Evolutionary conservation across 2,888 invertebrate genomes (phyloP).

Genomic region (Stenoptilia bipunctidactyla): DNA sequence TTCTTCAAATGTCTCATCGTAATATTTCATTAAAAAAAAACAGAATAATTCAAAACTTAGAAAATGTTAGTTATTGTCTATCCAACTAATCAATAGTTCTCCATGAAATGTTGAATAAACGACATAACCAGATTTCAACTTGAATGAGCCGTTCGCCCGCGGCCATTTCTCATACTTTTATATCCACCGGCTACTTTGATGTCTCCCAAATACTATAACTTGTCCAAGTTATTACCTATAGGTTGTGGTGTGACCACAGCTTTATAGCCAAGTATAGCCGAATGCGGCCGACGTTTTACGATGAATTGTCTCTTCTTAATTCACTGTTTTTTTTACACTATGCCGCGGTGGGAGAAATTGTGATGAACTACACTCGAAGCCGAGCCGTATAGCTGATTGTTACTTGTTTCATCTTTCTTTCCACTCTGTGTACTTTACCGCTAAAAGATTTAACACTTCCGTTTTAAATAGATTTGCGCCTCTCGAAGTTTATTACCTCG

Average conservation of each 20-base stretch:
- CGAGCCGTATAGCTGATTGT: too few relatives aligned
- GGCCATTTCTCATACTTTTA: slow-evolving; percentile 58
- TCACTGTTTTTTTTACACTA: slow-evolving; percentile 14
- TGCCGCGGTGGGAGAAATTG: slow-evolving; percentile 14
- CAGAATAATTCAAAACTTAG: too few relatives aligned
- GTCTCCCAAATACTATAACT: slow-evolving; percentile 64
- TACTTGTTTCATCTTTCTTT: not conserved
- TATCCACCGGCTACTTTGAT: slow-evolving; percentile 61
- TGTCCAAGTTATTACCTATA: slow-evolving; percentile 53
- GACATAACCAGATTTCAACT: too few relatives aligned
- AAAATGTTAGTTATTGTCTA: too few relatives aligned
- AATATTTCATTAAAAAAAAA: too few relatives aligned
- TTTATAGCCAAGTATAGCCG: slow-evolving; percentile 28
- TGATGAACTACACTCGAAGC: not conserved
- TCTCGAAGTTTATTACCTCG: too few relatives aligned
- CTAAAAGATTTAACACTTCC: too few relatives aligned
- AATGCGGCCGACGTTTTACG: slow-evolving; percentile 34
- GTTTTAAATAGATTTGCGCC: too few relatives aligned
- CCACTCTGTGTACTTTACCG: not conserved
- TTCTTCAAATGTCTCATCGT: too few relatives aligned
- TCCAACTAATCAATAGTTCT: too few relatives aligned
- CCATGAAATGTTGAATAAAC: too few relatives aligned
- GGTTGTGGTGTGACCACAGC: slow-evolving; percentile 38
- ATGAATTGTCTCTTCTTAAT: slow-evolving; percentile 17
- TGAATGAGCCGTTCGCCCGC: too few relatives aligned